Base-by-base conservation (phyloP, 2,888 invertebrate species). In the Dione juno region DNA sequence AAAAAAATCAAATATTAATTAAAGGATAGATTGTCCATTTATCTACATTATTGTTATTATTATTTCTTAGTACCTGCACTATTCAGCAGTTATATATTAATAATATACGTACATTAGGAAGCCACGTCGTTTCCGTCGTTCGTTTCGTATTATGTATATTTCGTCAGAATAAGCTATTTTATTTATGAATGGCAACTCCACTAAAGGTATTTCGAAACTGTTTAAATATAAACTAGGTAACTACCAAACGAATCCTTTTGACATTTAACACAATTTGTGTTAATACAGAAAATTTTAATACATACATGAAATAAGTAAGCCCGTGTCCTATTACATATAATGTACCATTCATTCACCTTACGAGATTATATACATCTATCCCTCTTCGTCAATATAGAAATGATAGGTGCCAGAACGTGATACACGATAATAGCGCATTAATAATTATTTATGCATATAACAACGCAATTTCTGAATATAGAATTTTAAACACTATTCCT, bases 371-470 rank as follows among this genome's bases (percentile, higher is more conserved):
- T 71, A 81, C 79, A 70, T 73, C 78, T 65, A 74, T 86, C 85
- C 84, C 84, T 78, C 82, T 90, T 82, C 72, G 77, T 80, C 78
- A 72, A 73, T 77, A 74, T 74, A 72, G 70, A 67, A 77, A 77
- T 76, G 71, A 78, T 40, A 78, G 75, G 76, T 76, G 84, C 78
- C 78, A 83, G 85, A 89, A 82, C 77, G 86, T 84, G 87, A 90
- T 80, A 83, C 81, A 85, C 76, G 79, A 82, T 80, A 86, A 82
- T 77, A 85, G 84, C 83, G 85, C 80, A 81, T 84, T 82, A 86
- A 86, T 92, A 89, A 90, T 91, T 88, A 88, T 80, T 83, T 80
- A 80, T 81, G 81, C 84, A 84, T 77, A 88, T 85, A 85, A 82
- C 82, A 82, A 80, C 79, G 81, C 74, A 69, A 75, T 73, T 75